phyloP scores from a whole-genome alignment of 2,888 invertebrate genomes.

The Drosophila nr. fundita region DNA sequence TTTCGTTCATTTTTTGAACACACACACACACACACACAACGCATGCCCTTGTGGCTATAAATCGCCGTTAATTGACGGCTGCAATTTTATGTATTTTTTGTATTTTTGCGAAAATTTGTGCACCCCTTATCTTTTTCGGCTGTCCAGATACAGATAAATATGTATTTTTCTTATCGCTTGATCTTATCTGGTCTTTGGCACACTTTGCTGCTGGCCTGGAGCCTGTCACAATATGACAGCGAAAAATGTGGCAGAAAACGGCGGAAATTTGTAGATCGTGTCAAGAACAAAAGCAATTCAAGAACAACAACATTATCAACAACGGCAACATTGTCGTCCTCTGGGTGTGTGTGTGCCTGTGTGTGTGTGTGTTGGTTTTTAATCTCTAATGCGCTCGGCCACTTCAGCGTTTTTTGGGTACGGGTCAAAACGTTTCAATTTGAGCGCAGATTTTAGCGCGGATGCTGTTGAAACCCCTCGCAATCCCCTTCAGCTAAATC shows the following conservation, averaged over 20 bases:
- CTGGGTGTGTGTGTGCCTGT: not conserved
- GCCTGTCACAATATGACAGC: conserved; percentile 64
- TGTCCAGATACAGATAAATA: not conserved
- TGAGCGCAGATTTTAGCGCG: conserved; percentile 78
- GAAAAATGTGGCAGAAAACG: conserved; percentile 25
- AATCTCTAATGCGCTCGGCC: conserved; percentile 64
- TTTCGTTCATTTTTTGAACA: conserved; percentile 48
- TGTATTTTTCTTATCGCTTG: conserved; percentile 11
- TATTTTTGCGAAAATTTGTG: not conserved
- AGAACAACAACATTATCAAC: conserved; percentile 9
- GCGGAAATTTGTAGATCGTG: conserved; percentile 3
- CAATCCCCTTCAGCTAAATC: conserved; percentile 43
- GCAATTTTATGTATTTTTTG: conserved; percentile 13
- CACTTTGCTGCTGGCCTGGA: conserved; percentile 1
- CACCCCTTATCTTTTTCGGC: not conserved
- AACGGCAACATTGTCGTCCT: conserved; percentile 9
- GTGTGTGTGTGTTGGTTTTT: conserved; percentile 47
- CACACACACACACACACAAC: conserved; percentile 15
- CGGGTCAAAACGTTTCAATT: conserved; percentile 79
- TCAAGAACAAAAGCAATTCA: not conserved
- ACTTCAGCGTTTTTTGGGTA: conserved; percentile 54
- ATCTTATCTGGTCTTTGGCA: conserved; percentile 25
- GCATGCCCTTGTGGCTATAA: conserved; percentile 60
- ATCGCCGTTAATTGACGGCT: conserved; percentile 68
- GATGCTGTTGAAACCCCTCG: conserved; percentile 61